Percentiles rank a stretch among this genome's conserved stretches.
phyloP scores from a whole-genome alignment of 2,888 invertebrate genomes.

The Orthosia gothica region DNA sequence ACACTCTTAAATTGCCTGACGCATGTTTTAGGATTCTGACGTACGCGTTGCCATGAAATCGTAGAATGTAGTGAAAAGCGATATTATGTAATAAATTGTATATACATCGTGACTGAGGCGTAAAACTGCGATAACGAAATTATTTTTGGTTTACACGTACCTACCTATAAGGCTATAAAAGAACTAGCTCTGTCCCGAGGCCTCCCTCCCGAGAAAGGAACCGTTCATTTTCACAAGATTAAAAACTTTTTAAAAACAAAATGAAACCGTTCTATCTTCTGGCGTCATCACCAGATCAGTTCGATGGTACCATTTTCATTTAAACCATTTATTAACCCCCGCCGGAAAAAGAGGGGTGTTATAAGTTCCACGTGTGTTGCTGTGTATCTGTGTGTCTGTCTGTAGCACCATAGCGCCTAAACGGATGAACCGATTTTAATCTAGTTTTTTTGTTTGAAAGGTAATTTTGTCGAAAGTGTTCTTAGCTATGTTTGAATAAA shows the following conservation, averaged over 20 bases:
- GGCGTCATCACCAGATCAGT: too few species aligned
- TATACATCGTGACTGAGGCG: constrained; percentile 2
- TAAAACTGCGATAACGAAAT: constrained; percentile 3
- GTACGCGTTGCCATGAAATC: constrained; percentile 7
- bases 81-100: constrained; percentile 21
- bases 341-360: too few species aligned
- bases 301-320: too few species aligned
- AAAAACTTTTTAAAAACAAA: not conserved
- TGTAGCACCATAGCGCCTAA: too few species aligned
- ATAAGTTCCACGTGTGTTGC: too few species aligned
- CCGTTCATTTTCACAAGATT: not conserved
- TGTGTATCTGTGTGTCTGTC: too few species aligned
- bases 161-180: not conserved
- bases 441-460: too few species aligned
- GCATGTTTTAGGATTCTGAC: constrained; percentile 39
- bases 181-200: not conserved
- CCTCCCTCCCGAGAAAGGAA: not conserved
- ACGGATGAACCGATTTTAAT: too few species aligned
- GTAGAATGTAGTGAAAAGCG: constrained; percentile 3
- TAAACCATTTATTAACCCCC: too few species aligned
- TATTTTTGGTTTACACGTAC: not conserved
- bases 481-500: too few species aligned
- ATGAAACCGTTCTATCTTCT: too few species aligned
- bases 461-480: too few species aligned
- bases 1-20: constrained; percentile 14